phyloP scores from a whole-genome alignment of 1,140 invertebrate species.

The Leptopilina boulardi region DNA sequence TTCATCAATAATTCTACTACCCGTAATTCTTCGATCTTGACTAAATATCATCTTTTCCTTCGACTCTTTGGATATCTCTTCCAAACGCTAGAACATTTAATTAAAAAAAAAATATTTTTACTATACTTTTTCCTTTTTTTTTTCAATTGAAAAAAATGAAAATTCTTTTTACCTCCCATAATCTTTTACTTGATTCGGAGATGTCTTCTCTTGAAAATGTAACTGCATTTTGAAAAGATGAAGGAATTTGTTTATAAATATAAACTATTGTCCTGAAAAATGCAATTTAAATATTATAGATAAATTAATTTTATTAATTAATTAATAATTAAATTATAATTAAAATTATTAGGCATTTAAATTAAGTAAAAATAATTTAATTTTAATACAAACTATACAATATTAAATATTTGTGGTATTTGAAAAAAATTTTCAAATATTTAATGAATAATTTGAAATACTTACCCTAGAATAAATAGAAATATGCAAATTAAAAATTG shows the following conservation, averaged over 20 bases:
- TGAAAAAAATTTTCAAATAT: conserved; percentile 23
- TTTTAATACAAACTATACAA: no score
- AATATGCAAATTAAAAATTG: conserved; percentile 65
- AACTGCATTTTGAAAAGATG: conserved; percentile 67
- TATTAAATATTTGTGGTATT: no score
- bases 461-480: conserved; percentile 70
- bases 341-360: no score
- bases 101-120: conserved; percentile 22
- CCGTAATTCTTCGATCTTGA: conserved; percentile 79
- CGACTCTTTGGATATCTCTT: conserved; percentile 59
- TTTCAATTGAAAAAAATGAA: conserved; percentile 2
- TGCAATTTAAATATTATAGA: no score
- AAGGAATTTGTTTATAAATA: conserved; percentile 70
- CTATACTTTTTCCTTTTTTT: no score
- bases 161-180: conserved; percentile 66
- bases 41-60: conserved; percentile 70
- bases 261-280: conserved; percentile 68
- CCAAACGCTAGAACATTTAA: conserved; percentile 62
- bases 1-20: conserved; percentile 83
- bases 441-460: conserved; percentile 32
- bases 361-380: no score
- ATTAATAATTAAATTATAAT: no score
- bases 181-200: conserved; percentile 72
- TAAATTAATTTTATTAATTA: no score
- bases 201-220: conserved; percentile 71